Evolutionary conservation across 2,797 vertebrate species (phyloP).

Genomic region (Hylomyscus alleni): DNA sequence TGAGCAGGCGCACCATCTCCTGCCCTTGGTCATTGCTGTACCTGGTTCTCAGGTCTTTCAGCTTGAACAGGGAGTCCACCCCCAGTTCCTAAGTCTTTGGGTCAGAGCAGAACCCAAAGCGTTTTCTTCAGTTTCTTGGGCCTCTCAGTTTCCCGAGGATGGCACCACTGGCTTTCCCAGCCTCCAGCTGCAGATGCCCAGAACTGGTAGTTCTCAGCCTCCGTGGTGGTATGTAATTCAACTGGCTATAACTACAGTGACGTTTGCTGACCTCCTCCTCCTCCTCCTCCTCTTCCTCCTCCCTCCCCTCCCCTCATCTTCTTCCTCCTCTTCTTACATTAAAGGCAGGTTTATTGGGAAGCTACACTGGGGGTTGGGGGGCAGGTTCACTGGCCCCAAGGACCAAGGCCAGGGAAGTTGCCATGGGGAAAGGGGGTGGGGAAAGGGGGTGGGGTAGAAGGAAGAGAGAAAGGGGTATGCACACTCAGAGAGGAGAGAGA

Average conservation of each 20-base stretch:
- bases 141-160: not conserved
- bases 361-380: too few species aligned
- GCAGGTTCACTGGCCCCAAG: not conserved
- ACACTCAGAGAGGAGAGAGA: not conserved
- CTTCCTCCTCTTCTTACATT: not conserved
- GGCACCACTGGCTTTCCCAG: not conserved
- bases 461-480: not conserved
- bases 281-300: not conserved
- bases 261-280: not conserved
- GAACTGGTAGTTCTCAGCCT: not conserved
- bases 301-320: not conserved
- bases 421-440: not conserved
- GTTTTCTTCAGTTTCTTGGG: not conserved
- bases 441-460: not conserved
- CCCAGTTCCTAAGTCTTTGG: not conserved
- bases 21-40: not conserved
- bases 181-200: not conserved
- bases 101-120: not conserved
- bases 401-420: not conserved
- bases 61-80: not conserved
- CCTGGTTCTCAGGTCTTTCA: not conserved
- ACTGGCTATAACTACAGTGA: not conserved
- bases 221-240: not conserved
- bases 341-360: not conserved
- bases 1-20: not conserved